These are phyloP conservation scores for Dreissena polymorpha DNA, from an alignment of 1,140 invertebrate species.

Conservation along the genomic window DNA sequence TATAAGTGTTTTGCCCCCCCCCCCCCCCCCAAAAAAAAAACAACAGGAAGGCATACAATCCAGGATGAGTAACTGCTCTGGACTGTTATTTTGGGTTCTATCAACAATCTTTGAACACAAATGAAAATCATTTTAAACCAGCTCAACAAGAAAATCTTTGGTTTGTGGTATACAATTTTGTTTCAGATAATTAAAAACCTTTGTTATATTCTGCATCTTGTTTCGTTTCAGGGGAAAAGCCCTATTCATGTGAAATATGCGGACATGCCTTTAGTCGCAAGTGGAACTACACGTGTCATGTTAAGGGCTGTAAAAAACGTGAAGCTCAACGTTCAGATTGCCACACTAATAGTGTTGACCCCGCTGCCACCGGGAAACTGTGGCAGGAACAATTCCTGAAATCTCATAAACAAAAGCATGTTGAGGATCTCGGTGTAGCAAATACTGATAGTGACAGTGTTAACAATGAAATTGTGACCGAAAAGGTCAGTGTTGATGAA, in stretches of 20 bases:
- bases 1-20: no score
- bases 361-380: not conserved
- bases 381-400: not conserved
- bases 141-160: no score
- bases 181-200: no score
- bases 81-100: no score
- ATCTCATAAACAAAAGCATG: not conserved
- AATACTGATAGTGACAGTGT: not conserved
- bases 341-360: not conserved
- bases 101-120: no score
- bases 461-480: not conserved
- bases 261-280: slow-evolving; percentile 98
- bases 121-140: no score
- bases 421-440: not conserved
- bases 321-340: not conserved
- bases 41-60: no score
- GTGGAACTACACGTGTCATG: slow-evolving; percentile 53
- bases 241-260: slow-evolving; percentile 98
- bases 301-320: slow-evolving; percentile 43
- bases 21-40: no score
- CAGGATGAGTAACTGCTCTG: no score
- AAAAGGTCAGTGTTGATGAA: not conserved
- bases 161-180: no score
- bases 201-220: no score
- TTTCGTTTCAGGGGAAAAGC: slow-evolving; percentile 90